These are phyloP conservation scores for Drosophila eohydei DNA, from an alignment of 2,888 invertebrate species.

Conservation along the genomic window DNA sequence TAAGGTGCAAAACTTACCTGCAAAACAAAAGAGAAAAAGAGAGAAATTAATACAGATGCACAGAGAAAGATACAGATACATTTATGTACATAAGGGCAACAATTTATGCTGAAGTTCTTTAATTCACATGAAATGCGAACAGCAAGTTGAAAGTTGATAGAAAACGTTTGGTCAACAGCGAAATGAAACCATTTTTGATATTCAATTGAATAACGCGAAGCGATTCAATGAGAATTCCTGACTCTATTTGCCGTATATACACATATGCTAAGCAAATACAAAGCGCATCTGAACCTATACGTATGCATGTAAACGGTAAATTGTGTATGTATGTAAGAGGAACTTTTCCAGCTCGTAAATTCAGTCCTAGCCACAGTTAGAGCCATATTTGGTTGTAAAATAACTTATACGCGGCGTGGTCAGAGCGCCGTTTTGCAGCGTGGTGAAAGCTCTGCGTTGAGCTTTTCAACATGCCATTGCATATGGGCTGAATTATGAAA, in stretches of 20 bases:
- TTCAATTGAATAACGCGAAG: conserved; percentile 1
- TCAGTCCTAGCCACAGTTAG: background rate
- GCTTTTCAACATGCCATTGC: conserved; percentile 7
- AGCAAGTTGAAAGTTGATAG: background rate
- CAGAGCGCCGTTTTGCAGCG: conserved; percentile 4
- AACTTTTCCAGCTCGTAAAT: background rate
- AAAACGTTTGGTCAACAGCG: background rate
- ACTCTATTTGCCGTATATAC: background rate
- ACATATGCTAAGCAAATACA: background rate
- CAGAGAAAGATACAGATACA: too few species aligned
- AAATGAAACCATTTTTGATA: background rate
- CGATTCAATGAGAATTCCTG: background rate
- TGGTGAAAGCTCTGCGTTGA: conserved; percentile 22
- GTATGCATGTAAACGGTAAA: background rate
- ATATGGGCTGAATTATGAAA: background rate
- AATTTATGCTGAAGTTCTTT: background rate
- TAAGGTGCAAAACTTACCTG: conserved; percentile 48
- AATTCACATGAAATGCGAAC: background rate
- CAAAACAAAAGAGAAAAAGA: conserved; percentile 6
- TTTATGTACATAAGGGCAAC: background rate
- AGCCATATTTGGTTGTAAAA: conserved; percentile 31
- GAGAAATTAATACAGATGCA: background rate
- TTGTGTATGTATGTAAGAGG: background rate
- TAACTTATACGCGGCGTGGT: conserved; percentile 34
- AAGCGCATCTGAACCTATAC: background rate